Base-by-base conservation (phyloP, 2,888 invertebrate species). In the Amorpha juglandis region DNA sequence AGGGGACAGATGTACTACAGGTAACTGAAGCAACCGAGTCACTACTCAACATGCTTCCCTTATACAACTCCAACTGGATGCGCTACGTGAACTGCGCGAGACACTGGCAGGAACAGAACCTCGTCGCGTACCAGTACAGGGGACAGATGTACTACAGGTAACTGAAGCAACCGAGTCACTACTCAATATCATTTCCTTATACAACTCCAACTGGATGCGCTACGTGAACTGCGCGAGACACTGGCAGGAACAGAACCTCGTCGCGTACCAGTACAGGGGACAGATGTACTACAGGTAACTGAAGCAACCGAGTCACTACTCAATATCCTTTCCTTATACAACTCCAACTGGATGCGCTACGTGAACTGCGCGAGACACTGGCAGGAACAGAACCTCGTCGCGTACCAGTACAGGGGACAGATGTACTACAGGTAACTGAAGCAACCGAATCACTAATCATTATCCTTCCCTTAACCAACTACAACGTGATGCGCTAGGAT, bases 51-150 rank as follows among this genome's bases (percentile, higher is more conserved):
- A 77, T 95, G 21, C 78, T 92, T 38, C 94, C 94, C 0, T 11
- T 42, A 9, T 3, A 2, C 42, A 9, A 1, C 7, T 11, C 11
- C 7, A 11, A 42, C 42, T 94, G 45, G 45, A 45, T 45, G 45
- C 45, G 45, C 11, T 45, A 11, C 27, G 42, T 42, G 42, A 94
- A 94, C 80, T 94, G 88, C 94, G 6, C 75, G 93, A 4, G 83
- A 88, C 69, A 87, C n/a, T n/a, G 88, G 71, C 69, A 71, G 21
- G 94, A 95, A 71, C 95, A 95, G 74, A 95, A 95, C 78, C 78
- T 95, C n/a, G 78, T 93, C 42, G 94, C 94, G 0, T 95, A 91
- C 74, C 95, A 95, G 78, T 94, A 93, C 75, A 82, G 82, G 52
- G 94, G 94, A 0, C 77, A 90, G 53, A 85, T 95, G 3, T 95